Percentiles rank a stretch among this genome's conserved stretches.
Evolutionary conservation across 2,113 vertebrate species (phyloP).

Genomic region (Nycticebus coucang): DNA sequence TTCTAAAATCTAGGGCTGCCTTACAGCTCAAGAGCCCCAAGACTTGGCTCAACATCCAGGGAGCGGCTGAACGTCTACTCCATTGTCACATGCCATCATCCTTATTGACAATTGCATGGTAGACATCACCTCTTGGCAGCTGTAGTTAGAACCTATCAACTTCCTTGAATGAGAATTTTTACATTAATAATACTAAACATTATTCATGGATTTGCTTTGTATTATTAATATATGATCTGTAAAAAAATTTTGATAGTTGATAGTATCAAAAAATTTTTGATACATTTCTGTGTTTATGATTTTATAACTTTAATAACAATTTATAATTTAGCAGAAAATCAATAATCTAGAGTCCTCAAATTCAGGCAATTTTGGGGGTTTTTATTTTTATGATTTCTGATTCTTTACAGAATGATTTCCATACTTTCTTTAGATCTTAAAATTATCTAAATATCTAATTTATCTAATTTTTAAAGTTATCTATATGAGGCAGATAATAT

Average conservation of each 20-base stretch:
- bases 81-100: constrained; percentile 77
- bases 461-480: constrained; percentile 6
- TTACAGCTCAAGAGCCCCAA: constrained; percentile 64
- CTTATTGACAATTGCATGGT: neutral
- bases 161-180: neutral
- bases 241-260: neutral
- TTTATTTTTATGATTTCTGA: neutral
- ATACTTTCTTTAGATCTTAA: constrained; percentile 33
- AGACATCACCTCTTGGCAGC: neutral
- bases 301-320: neutral
- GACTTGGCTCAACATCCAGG: constrained; percentile 68
- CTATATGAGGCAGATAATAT: neutral
- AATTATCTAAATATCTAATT: neutral
- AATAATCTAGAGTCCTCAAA: neutral
- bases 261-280: too few species aligned
- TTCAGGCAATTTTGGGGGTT: neutral
- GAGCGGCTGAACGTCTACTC: constrained; percentile 79
- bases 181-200: neutral
- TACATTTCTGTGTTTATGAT: neutral
- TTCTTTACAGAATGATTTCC: neutral
- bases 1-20: too few species aligned
- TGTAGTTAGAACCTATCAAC: neutral
- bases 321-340: neutral
- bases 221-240: neutral
- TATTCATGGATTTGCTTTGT: neutral